phyloP scores from a whole-genome alignment of 2,888 invertebrate genomes.

The Emmelina monodactyla region DNA sequence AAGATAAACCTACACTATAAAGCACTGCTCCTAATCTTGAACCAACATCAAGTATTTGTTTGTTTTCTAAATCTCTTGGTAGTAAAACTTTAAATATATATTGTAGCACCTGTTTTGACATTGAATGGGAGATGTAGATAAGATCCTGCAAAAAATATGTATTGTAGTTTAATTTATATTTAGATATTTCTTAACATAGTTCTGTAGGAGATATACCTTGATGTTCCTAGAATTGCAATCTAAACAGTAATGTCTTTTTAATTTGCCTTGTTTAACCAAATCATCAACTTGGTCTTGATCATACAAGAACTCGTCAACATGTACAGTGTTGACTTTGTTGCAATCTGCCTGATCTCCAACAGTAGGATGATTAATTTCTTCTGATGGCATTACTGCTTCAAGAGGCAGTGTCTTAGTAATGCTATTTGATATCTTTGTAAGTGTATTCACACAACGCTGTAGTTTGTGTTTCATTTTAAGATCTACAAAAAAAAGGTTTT shows the following conservation, averaged over 20 bases:
- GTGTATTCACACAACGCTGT: too few species aligned
- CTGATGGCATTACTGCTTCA: conserved; percentile 42
- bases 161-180: conserved; percentile 2
- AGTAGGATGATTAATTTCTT: conserved; percentile 41
- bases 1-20: conserved; percentile 66
- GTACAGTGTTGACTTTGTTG: conserved; percentile 56
- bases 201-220: conserved; percentile 32
- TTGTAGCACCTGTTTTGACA: conserved; percentile 64
- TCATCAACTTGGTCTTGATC: conserved; percentile 68
- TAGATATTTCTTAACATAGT: too few species aligned
- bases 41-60: conserved; percentile 72
- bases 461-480: conserved; percentile 28
- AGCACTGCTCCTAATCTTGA: conserved; percentile 74
- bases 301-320: conserved; percentile 76
- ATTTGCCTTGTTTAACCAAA: conserved; percentile 34
- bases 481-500: conserved; percentile 25
- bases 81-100: conserved; percentile 70
- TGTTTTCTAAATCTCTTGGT: conserved; percentile 63
- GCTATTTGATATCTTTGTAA: too few species aligned
- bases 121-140: conserved; percentile 73
- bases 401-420: conserved; percentile 44
- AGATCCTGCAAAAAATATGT: conserved; percentile 35
- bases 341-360: conserved; percentile 62
- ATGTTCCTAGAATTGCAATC: conserved; percentile 45
- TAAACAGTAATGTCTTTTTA: conserved; percentile 39